Base-by-base conservation (phyloP, 1,140 invertebrate genomes). In the Heliothis virescens region DNA sequence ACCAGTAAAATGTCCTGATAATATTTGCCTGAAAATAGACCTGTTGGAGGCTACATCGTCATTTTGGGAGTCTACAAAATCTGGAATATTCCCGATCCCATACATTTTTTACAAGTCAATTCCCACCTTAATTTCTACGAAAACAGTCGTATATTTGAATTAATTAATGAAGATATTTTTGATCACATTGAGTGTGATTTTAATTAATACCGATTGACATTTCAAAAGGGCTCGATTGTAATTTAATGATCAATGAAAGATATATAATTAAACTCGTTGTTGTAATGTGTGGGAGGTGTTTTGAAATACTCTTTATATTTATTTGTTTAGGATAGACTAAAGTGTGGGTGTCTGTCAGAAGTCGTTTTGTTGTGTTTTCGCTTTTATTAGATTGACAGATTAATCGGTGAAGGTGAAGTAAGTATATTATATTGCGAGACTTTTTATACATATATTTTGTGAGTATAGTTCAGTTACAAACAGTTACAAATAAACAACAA, bases 261-360 rank as follows among this genome's bases (percentile, higher is more conserved):
- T 5, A 3, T 55, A 21, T 26, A 71, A 71, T 69, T 26, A 52
- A 53, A 71, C 29, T 13, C 29, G 13, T 69, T 52, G 47, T 50
- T 2, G 12, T 9, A 21, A 13, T 50, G 47, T 50, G 41, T 52
- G 48, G 47, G 47, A 53, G 67, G 10, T 48, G 15, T 67, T 67
- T 13, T 29, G 67, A 71, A 50, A 69, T 29, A 26, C 1, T 69
- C 26, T 9, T 48, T 52, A 5, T 15, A 48, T 47, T 21, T 67
- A 18, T 67, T 67, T 11, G 12, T 67, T 18, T 1, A 10, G 15
- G 41, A 0, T 67, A 18, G 21, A n/a, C 63, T 50, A 47, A 2
- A 29, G 21, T 60, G 57, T 60, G 2, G 60, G 60, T 41, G 60
- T 63, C 29, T 63, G 26, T 16, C 60, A 63, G 57, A 13, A 3